These are phyloP conservation scores for Augochlora pura DNA, from an alignment of 1,140 invertebrate species.

Conservation along the genomic window DNA sequence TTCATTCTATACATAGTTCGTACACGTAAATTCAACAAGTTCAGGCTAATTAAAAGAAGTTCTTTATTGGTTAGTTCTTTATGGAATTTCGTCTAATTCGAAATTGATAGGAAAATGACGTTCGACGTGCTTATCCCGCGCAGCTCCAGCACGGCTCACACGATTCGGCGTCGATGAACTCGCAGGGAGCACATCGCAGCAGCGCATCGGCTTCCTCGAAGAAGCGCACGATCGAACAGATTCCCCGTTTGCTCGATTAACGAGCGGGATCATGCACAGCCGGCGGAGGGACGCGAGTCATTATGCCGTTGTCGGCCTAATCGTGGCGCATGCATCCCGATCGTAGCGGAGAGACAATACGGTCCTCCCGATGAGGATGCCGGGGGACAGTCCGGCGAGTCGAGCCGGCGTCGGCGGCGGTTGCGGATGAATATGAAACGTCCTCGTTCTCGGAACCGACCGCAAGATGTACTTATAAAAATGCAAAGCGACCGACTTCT, in stretches of 20 bases:
- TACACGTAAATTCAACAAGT: no score
- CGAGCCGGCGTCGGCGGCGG: constrained; percentile 18
- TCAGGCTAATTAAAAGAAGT: no score
- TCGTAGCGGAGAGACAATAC: constrained; percentile 51
- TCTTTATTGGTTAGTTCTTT: no score
- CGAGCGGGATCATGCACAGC: neutral
- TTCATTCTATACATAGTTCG: no score
- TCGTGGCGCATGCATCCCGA: constrained; percentile 52
- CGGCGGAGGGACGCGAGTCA: constrained; percentile 4
- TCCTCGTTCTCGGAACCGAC: constrained; percentile 66
- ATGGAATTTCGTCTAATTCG: no score
- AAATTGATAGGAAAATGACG: no score
- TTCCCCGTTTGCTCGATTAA: constrained; percentile 2
- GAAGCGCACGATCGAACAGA: neutral
- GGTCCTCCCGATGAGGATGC: neutral
- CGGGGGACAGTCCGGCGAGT: constrained; percentile 5
- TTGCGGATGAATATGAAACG: constrained; percentile 75
- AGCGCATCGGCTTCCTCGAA: neutral
- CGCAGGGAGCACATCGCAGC: no score
- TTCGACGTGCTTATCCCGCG: no score
- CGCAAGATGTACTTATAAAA: constrained; percentile 78
- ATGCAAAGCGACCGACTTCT: constrained; percentile 79
- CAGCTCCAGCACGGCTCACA: no score
- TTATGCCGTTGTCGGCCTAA: constrained; percentile 53
- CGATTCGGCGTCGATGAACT: no score